phyloP scores from a whole-genome alignment of 2,888 invertebrate genomes.

The Thecocarcelia acutangulata region DNA sequence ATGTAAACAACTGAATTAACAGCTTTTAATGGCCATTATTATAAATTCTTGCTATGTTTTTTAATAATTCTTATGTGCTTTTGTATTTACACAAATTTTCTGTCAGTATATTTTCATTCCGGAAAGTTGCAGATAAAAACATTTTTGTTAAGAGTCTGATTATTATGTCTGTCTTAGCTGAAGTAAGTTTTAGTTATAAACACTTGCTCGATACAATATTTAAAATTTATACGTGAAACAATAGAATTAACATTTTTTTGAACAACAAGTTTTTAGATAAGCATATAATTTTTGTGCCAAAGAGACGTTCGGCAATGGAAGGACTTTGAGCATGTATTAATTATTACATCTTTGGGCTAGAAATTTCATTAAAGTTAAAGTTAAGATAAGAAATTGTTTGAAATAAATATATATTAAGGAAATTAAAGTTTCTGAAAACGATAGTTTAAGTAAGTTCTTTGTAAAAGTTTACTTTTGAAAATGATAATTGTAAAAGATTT shows the following conservation, averaged over 20 bases:
- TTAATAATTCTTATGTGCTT: too few species aligned
- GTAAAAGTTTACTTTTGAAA: too few species aligned
- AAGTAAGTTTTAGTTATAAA: conserved; percentile 45
- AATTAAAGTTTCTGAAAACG: too few species aligned
- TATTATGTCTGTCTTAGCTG: conserved; percentile 1
- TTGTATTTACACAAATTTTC: neutral
- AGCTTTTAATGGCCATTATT: too few species aligned
- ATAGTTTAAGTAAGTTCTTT: too few species aligned
- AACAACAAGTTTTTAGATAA: conserved; percentile 11
- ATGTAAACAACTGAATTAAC: too few species aligned
- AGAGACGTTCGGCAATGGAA: neutral
- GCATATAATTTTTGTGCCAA: neutral
- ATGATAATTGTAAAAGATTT: too few species aligned
- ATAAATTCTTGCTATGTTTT: too few species aligned
- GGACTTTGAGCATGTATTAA: conserved; percentile 4
- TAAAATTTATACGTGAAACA: conserved; percentile 51
- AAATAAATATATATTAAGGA: neutral
- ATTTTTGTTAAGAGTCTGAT: conserved; percentile 24
- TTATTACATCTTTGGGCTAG: conserved; percentile 1
- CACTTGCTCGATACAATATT: conserved; percentile 44
- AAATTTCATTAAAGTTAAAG: conserved; percentile 35
- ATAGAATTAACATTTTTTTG: conserved; percentile 19
- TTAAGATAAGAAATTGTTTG: conserved; percentile 1
- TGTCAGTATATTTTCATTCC: conserved; percentile 18
- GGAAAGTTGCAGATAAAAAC: conserved; percentile 17